Percentiles rank a stretch among this genome's conserved stretches.
Conservation (phyloP, 2,797 vertebrate genomes). For the Atherinosoma microstoma region DNA sequence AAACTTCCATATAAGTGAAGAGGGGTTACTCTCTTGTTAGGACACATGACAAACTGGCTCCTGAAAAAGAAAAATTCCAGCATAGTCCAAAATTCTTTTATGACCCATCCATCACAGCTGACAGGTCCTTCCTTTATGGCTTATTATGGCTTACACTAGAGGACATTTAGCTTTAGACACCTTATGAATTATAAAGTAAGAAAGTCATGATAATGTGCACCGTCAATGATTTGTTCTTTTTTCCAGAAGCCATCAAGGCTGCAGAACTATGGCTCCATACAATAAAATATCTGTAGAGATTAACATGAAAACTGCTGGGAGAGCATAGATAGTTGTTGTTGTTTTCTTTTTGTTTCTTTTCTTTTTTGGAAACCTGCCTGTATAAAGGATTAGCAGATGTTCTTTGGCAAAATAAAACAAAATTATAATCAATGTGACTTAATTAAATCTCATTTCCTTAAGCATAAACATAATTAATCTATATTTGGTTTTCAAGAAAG, state of each 20-base stretch:
- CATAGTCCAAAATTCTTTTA: conserved; percentile 24
- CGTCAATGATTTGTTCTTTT: conserved; percentile 28
- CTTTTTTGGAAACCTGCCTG: conserved; percentile 27
- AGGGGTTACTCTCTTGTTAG: conserved; percentile 8
- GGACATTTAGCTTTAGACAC: conserved; percentile 36
- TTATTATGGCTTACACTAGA: conserved; percentile 11
- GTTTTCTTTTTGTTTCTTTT: background rate
- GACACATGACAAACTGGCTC: conserved; percentile 15
- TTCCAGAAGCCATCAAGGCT: conserved; percentile 29
- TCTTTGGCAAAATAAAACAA: conserved; percentile 41
- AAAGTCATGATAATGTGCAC: conserved; percentile 21
- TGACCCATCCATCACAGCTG: conserved; percentile 23
- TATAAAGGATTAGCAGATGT: conserved; percentile 34
- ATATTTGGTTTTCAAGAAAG: conserved; percentile 40
- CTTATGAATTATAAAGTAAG: conserved; percentile 40
- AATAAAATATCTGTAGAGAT: conserved; percentile 23
- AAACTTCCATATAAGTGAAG: conserved; percentile 18
- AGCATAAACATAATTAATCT: conserved; percentile 55
- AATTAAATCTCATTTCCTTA: conserved; percentile 66
- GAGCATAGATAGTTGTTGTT: background rate
- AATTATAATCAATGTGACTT: conserved; percentile 46
- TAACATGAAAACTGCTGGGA: conserved; percentile 15
- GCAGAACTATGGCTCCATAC: conserved; percentile 3
- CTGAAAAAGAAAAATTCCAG: conserved; percentile 11
- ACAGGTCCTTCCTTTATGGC: conserved; percentile 12